Evolutionary conservation across 1,140 invertebrate species (phyloP).

Genomic region (Anastrepha obliqua): DNA sequence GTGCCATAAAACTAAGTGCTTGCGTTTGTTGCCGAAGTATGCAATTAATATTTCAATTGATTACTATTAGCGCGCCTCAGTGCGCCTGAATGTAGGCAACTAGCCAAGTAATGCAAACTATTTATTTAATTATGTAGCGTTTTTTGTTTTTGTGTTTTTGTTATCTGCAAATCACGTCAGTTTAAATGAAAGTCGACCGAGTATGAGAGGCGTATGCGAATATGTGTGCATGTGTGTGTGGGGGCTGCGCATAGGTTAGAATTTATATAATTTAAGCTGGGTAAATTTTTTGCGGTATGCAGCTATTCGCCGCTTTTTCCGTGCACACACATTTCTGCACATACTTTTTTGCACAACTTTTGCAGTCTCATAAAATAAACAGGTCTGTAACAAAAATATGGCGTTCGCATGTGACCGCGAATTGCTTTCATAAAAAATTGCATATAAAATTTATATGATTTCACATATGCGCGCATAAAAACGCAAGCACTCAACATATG

Average conservation of each 20-base stretch:
- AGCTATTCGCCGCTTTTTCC: too few relatives aligned
- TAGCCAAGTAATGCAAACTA: neutral
- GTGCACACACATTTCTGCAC: too few relatives aligned
- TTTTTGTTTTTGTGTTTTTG: too few relatives aligned
- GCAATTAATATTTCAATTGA: slow-evolving; percentile 29
- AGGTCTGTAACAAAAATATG: slow-evolving; percentile 17
- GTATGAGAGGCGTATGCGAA: too few relatives aligned
- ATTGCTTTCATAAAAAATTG: neutral
- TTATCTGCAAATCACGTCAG: neutral
- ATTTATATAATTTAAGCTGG: too few relatives aligned
- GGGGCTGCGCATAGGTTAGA: too few relatives aligned
- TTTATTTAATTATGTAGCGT: neutral
- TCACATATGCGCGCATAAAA: neutral
- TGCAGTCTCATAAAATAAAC: slow-evolving; percentile 1
- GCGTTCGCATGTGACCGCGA: slow-evolving; percentile 13
- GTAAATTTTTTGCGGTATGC: too few relatives aligned
- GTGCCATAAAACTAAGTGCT: slow-evolving; percentile 30
- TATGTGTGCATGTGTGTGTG: too few relatives aligned
- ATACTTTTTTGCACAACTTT: neutral
- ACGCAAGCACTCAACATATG: slow-evolving; percentile 11
- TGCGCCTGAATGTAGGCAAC: slow-evolving; percentile 25
- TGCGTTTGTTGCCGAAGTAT: neutral
- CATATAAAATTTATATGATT: slow-evolving; percentile 30
- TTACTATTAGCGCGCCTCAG: neutral
- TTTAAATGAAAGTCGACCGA: neutral